These are phyloP conservation scores for Saccostrea glomerata DNA, from an alignment of 1,140 invertebrate genomes.

Conservation along the genomic window DNA sequence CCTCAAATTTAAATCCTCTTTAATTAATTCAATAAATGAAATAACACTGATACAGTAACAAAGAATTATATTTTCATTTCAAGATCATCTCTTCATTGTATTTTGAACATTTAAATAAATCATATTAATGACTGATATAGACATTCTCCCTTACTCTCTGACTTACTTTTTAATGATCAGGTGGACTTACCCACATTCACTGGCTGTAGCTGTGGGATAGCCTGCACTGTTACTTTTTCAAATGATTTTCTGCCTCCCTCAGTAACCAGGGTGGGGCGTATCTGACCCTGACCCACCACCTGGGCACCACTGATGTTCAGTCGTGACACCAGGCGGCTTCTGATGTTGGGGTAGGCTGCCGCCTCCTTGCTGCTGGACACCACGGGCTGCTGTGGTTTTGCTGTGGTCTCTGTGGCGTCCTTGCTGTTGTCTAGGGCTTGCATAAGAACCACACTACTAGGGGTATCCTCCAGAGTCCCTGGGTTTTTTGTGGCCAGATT, in stretches of 20 bases:
- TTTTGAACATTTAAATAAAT: too few relatives aligned
- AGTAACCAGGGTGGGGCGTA: neutral
- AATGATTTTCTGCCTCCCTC: neutral
- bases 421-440: neutral
- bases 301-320: slow-evolving; percentile 41
- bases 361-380: neutral
- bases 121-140: too few relatives aligned
- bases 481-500: neutral
- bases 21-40: too few relatives aligned
- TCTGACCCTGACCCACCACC: slow-evolving; percentile 2
- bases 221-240: slow-evolving; percentile 6
- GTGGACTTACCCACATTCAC: neutral
- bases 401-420: neutral
- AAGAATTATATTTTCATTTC: too few relatives aligned
- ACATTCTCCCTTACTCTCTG: too few relatives aligned
- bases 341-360: neutral
- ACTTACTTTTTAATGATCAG: too few relatives aligned
- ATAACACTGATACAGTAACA: too few relatives aligned
- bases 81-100: too few relatives aligned
- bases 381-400: neutral
- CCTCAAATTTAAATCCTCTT: too few relatives aligned
- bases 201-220: neutral
- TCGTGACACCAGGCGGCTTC: slow-evolving; percentile 41
- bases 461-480: neutral
- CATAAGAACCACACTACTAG: neutral